Conservation (phyloP, 2,113 vertebrate species). For the Henicopernis longicauda region DNA sequence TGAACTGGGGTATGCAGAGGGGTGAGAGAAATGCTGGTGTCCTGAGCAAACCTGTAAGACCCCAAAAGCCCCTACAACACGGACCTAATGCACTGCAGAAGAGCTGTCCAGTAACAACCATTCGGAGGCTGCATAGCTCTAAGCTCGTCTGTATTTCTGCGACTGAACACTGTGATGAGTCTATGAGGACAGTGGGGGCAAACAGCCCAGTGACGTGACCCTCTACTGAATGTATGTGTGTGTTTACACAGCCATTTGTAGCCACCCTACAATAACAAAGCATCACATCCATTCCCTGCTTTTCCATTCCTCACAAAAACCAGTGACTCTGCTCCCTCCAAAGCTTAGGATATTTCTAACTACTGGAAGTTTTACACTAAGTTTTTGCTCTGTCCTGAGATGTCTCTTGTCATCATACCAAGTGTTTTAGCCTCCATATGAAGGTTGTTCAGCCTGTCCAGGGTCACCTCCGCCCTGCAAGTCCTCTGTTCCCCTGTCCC, state of each 20-base stretch:
- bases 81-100: background rate
- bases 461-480: background rate
- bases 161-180: background rate
- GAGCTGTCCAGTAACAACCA: background rate
- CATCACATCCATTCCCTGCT: background rate
- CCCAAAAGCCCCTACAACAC: background rate
- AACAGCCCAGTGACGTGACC: background rate
- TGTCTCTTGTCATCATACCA: background rate
- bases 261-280: background rate
- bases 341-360: background rate
- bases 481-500: background rate
- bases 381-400: background rate
- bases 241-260: background rate
- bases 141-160: accelerated
- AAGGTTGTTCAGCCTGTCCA: background rate
- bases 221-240: accelerated
- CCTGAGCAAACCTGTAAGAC: background rate
- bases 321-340: background rate
- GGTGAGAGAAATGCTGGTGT: background rate
- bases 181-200: background rate
- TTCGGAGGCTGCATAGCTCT: background rate
- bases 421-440: background rate
- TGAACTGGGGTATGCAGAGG: background rate
- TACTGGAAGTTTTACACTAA: background rate
- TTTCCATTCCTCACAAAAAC: background rate